Base-by-base conservation (phyloP, 2,113 vertebrate species). In the Daubentonia madagascariensis region DNA sequence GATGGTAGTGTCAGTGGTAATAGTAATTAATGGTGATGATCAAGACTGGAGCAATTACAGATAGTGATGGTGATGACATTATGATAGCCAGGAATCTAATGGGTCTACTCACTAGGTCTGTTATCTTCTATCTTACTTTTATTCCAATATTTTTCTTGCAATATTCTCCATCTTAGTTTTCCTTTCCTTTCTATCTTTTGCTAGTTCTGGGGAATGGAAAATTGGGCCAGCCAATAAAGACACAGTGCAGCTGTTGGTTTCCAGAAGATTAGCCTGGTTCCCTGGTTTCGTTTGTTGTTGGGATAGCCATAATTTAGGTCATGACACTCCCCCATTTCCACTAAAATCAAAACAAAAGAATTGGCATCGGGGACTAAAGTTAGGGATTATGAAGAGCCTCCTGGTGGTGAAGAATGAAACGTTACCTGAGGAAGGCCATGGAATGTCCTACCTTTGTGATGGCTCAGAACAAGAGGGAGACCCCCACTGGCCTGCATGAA, bases 261-360 rank as follows among this genome's bases (percentile, higher is more conserved):
- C 59, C 40, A 86, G 23, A 92, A 91, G 52, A 96, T 20, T 78
- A 89, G 18, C 52, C 86, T 25, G 22, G 52, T 84, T 37, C n/a
- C 23, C 79, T 67, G 48, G n/a, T 94, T 22, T 95, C 28, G 40
- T 93, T 75, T 96, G 37, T 54, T 92, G 13, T 79, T 61, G 61
- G 9, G 35, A 85, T 50, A 67, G 45, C 65, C 28, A 75, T 65
- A 87, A 86, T 90, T 90, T 65, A 92, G 54, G 61, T 30, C 65
- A 37, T 67, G 12, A 72, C 12, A 76, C 63, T 90, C 63, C 20
- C 48, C 8, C n/a, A 70, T 73, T 96, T 50, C 25, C 54, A 86
- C 45, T 92, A 80, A 87, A 87, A 59, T 57, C 43, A 79, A 95
- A 96, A 90, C 5, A 65, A 94, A 95, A 80, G 48, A 85, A 65